Evolutionary conservation across 2,888 invertebrate species (phyloP).

Genomic region (Agrochola circellaris): DNA sequence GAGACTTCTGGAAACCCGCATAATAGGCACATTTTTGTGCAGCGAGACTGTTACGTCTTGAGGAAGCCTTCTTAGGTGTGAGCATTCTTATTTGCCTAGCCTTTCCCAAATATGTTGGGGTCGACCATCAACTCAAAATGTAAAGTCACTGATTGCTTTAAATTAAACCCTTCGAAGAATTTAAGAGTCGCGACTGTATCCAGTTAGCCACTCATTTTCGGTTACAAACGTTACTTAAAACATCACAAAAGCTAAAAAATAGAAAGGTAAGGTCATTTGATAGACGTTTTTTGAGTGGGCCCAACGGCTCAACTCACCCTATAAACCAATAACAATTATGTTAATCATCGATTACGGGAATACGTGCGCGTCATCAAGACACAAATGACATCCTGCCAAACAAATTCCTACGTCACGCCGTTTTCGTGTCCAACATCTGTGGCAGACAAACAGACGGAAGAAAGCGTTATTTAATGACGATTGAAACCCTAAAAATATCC

Average conservation of each 20-base stretch:
- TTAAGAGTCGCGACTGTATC: background rate
- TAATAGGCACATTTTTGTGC: too few species aligned
- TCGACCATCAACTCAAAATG: background rate
- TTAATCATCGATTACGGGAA: conserved; percentile 6
- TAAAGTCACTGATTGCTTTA: background rate
- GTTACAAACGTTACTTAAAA: background rate
- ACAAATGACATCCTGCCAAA: conserved; percentile 21
- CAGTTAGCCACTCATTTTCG: background rate
- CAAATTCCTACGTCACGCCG: conserved; percentile 15
- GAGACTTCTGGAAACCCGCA: background rate
- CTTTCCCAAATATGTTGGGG: background rate
- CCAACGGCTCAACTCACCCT: background rate
- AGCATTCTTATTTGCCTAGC: background rate
- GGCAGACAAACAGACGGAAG: conserved; percentile 5
- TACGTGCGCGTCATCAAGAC: conserved; percentile 4
- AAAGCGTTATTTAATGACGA: background rate
- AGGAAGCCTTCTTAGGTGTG: background rate
- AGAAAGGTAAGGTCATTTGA: background rate
- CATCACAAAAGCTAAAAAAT: too few species aligned
- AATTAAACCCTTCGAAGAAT: background rate
- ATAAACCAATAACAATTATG: too few species aligned
- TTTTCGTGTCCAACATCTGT: conserved; percentile 12
- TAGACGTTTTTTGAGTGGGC: background rate
- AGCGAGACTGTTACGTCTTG: background rate
- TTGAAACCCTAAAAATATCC: background rate